Evolutionary conservation across 2,888 invertebrate genomes (phyloP), one percentile per base, ranked within the genome.

Genomic region (Pseudococcus viburni): DNA sequence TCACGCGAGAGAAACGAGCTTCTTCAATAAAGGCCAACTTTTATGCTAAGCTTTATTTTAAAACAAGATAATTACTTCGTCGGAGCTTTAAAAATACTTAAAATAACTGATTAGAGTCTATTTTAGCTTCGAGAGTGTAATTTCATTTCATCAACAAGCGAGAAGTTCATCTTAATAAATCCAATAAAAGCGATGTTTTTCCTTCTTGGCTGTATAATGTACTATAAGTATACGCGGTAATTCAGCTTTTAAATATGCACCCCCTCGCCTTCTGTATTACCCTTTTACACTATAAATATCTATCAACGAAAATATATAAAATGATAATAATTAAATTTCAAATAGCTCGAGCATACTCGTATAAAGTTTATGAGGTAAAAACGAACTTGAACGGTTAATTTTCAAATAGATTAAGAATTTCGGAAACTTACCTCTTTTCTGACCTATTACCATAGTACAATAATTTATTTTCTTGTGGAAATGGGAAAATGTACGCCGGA

Each of bases 261-360:
- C 73, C 73, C 33, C 64, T 46, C 15, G 15, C 59, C 42, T 6
- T 42, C 8, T 5, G 22, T 64, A 55, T n/a, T 55, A 55, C n/a
- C 19, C 64, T 64, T 19, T 19, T 22, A 64, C 15, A 64, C 64
- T 22, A 64, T 64, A 64, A 64, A 64, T 64, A 64, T 64, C 46
- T 83, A 83, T 83, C 46, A 46, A 83, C 80, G 80, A 83, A 83
- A 83, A 83, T 83, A 46, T 83, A 46, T 42, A 83, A 83, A 46
- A 83, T 39, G 77, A 77, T 39, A 39, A 77, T 83, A 46, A 83
- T 83, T 83, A 83, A 83, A 83, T 83, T 83, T 83, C 46, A 0
- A n/a, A 83, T 83, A 83, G 46, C 46, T 83, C 12, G 19, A 83
- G 9, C 39, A 64, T 64, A 64, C 64, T 22, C 19, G 64, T 22